Percentiles rank a stretch among this genome's conserved stretches.
Evolutionary conservation across 1,140 invertebrate genomes (phyloP).

Genomic region (Drosophila tristis): DNA sequence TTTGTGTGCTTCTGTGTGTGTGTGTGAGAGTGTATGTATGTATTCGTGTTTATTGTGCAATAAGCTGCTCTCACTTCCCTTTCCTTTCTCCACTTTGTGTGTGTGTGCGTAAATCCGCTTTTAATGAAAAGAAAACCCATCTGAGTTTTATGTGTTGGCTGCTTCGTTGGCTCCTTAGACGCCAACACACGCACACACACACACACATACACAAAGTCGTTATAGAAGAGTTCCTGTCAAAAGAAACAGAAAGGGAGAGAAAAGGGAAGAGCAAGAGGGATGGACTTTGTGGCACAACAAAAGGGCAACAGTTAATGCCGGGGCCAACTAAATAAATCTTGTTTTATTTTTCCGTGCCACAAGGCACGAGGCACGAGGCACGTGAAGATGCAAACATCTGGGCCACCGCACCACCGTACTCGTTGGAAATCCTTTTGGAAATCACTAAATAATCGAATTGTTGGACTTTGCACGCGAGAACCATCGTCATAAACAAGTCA

Average conservation of each 20-base stretch:
- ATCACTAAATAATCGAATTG: constrained; percentile 80
- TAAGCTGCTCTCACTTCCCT: constrained; percentile 64
- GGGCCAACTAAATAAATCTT: constrained; percentile 79
- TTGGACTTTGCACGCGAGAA: constrained; percentile 49
- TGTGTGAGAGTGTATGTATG: constrained; percentile 7
- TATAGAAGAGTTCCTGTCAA: constrained; percentile 42
- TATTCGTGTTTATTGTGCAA: constrained; percentile 78
- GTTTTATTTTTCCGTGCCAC: constrained; percentile 63
- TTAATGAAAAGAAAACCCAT: constrained; percentile 83
- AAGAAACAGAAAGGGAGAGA: constrained; percentile 1
- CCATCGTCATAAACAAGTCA: constrained; percentile 65
- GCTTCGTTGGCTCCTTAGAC: constrained; percentile 29
- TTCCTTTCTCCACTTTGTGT: constrained; percentile 46
- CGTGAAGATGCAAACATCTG: constrained; percentile 45
- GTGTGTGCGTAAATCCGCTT: constrained; percentile 79
- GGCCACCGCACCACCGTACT: constrained; percentile 5
- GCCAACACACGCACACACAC: constrained; percentile 9
- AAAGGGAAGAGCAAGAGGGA: too few relatives aligned
- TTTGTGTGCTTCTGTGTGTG: constrained; percentile 44
- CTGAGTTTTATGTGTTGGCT: constrained; percentile 56
- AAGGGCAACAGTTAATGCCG: constrained; percentile 80
- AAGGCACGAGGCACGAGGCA: constrained; percentile 9
- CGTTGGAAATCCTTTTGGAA: constrained; percentile 53
- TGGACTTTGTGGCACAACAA: constrained; percentile 55
- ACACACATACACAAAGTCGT: constrained; percentile 42